Conservation (phyloP, 2,797 vertebrate species). For the Salarias fasciatus region DNA sequence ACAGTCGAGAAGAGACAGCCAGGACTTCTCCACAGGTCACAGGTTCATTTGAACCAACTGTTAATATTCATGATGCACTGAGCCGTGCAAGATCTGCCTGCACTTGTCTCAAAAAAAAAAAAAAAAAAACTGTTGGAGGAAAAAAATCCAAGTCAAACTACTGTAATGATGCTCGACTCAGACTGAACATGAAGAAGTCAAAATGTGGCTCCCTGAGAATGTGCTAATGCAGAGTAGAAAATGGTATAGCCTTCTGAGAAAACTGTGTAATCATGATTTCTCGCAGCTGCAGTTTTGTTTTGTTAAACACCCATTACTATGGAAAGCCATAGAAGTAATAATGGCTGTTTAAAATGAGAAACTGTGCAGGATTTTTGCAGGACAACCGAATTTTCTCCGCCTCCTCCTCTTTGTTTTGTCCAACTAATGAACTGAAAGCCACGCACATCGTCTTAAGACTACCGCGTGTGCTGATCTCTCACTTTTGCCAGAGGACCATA, state of each 20-base stretch:
- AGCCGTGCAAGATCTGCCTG: constrained; percentile 8
- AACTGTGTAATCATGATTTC: not conserved
- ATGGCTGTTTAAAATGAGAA: not conserved
- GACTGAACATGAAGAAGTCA: too few relatives aligned
- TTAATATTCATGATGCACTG: constrained; percentile 8
- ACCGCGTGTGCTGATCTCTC: constrained; percentile 56
- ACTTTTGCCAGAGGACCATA: constrained; percentile 54
- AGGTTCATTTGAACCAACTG: constrained; percentile 5
- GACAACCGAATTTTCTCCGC: too few relatives aligned
- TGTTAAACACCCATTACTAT: not conserved
- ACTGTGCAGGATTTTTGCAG: constrained; percentile 11
- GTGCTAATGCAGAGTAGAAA: not conserved
- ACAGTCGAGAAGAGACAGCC: not conserved
- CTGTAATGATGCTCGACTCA: too few relatives aligned
- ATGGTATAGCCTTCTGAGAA: not conserved
- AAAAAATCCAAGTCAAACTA: constrained; percentile 5
- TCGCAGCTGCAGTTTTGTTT: constrained; percentile 1
- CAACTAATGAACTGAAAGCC: constrained; percentile 33
- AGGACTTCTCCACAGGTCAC: constrained; percentile 2
- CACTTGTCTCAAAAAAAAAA: not conserved
- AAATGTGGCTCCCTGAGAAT: too few relatives aligned
- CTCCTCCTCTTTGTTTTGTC: constrained; percentile 24
- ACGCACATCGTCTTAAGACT: constrained; percentile 48
- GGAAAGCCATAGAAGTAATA: not conserved
- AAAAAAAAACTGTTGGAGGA: not conserved